Evolutionary conservation across 2,888 invertebrate species (phyloP), one percentile per base, ranked within the genome.

Genomic region (Agelastica alni): DNA sequence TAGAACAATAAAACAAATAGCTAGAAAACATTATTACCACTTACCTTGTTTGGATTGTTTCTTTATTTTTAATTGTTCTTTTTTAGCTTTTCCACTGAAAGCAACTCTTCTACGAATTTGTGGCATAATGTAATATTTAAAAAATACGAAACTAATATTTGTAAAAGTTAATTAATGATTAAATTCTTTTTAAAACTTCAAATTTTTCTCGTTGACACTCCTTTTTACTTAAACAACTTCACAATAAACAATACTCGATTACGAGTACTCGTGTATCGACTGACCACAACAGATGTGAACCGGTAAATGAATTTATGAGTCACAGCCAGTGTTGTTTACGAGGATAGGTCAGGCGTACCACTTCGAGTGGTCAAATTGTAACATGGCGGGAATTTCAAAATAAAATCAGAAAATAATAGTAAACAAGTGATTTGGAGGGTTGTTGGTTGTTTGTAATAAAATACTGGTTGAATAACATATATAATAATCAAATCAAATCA

Each of bases 31-130:
- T n/a, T n/a, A n/a, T n/a, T n/a, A n/a, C n/a, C n/a, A n/a, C n/a
- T n/a, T 53, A 62, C 59, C 55, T 36, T 62, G 60, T 65, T 82
- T 82, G 26, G 75, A 70, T 61, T 83, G 82, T 58, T 86, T 84
- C 71, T 89, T 90, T 4, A 80, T 80, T 69, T 87, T 84, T 18
- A 96, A 72, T 72, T 96, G 96, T 63, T 89, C 85, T 68, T 92
- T 96, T 74, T 96, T 97, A 32, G 93, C 92, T 77, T 96, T 96
- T 9, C 91, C 91, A 70, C 96, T 96, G 68, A 94, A 96, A 0
- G 96, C 89, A 3, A 85, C 80, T 77, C 93, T 94, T 45, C 87
- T 56, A 44, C 87, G 78, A 9, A 86, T 85, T 77, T 89, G 90
- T 0, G 92, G 91, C 92, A 93, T 92, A 60, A 66, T 26, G 9